These are phyloP conservation scores for Synaphobranchus kaupii DNA, from an alignment of 2,797 vertebrate species.

Conservation along the genomic window DNA sequence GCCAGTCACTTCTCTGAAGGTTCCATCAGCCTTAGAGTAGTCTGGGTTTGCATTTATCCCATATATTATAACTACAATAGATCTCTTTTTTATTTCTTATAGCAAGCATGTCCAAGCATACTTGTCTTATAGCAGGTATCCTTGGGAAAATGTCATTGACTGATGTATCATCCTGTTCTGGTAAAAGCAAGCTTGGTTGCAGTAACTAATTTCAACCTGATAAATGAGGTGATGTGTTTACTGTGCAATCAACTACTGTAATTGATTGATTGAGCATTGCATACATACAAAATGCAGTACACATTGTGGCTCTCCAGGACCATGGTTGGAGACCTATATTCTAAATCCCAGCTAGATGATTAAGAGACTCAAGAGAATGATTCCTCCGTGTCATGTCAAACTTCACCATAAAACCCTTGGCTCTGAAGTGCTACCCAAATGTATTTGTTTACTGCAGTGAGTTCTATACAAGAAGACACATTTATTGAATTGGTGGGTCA, in stretches of 20 bases:
- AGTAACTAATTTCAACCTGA: too few species aligned
- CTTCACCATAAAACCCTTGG: background rate
- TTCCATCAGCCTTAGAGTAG: slow-evolving; percentile 22
- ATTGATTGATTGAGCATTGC: too few species aligned
- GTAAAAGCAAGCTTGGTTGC: background rate
- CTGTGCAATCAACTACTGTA: too few species aligned
- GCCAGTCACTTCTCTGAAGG: slow-evolving; percentile 52
- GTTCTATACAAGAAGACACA: background rate
- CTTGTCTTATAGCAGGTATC: background rate
- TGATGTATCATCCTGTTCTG: background rate
- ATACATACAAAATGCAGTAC: too few species aligned
- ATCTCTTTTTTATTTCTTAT: background rate
- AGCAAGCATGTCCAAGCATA: background rate
- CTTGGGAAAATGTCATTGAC: background rate
- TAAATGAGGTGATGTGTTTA: too few species aligned
- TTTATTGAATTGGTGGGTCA: background rate
- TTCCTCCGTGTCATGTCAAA: background rate
- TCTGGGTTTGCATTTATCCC: background rate
- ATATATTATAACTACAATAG: background rate
- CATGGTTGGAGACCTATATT: background rate
- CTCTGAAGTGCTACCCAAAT: background rate
- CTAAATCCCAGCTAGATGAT: background rate
- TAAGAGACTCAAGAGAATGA: background rate
- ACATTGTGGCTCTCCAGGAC: too few species aligned
- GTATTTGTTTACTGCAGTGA: background rate